A percentile compares a stretch with the other conserved stretches of the same genome.
These are phyloP conservation scores for Chrysomela aeneicollis DNA, from an alignment of 2,888 invertebrate genomes.

Conservation along the genomic window DNA sequence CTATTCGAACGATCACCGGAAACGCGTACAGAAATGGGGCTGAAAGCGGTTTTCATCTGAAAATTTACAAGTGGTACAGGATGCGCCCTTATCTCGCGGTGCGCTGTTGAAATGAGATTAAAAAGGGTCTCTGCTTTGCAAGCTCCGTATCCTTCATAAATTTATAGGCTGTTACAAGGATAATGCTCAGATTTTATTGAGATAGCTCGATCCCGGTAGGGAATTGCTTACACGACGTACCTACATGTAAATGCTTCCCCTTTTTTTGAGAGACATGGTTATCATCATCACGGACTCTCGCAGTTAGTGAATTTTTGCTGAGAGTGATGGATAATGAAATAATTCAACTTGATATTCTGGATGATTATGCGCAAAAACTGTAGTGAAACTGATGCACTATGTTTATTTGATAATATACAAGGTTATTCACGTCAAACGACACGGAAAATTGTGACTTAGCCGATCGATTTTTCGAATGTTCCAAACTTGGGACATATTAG, in stretches of 20 bases:
- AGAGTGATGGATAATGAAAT: too few relatives aligned
- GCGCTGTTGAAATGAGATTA: neutral
- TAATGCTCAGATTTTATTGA: slow-evolving; percentile 5
- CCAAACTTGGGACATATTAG: too few relatives aligned
- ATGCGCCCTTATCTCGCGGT: neutral
- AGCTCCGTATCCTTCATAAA: slow-evolving; percentile 14
- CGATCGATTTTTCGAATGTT: too few relatives aligned
- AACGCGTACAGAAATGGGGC: neutral
- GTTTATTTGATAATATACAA: too few relatives aligned
- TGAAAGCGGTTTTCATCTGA: neutral
- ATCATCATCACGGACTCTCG: too few relatives aligned
- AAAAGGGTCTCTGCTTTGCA: slow-evolving; percentile 8
- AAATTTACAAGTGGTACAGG: slow-evolving; percentile 8
- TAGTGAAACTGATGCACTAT: too few relatives aligned
- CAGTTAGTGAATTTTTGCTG: too few relatives aligned
- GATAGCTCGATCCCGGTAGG: neutral
- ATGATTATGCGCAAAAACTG: too few relatives aligned
- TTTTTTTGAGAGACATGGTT: neutral
- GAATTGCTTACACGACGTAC: neutral
- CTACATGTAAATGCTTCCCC: neutral
- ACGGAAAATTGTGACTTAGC: too few relatives aligned
- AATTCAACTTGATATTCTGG: too few relatives aligned
- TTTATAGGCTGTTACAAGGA: slow-evolving; percentile 4
- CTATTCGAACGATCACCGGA: neutral
- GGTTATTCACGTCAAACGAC: too few relatives aligned